Evolutionary conservation across 2,797 vertebrate genomes (phyloP).

Genomic region (Agapornis canus): DNA sequence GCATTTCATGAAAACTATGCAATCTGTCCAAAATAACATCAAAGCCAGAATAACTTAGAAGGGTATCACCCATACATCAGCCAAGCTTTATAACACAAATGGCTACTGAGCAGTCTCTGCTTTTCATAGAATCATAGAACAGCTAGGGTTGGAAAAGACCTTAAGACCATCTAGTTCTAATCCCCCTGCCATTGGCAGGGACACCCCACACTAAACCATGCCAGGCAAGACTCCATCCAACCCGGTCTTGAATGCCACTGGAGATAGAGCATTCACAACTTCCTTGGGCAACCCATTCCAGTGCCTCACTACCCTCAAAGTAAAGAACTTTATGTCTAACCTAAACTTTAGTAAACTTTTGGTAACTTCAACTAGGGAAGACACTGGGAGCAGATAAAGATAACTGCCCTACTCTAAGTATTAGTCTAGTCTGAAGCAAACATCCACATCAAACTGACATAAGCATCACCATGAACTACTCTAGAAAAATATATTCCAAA

Average conservation of each 20-base stretch:
- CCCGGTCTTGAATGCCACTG: neutral
- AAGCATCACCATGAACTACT: neutral
- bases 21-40: neutral
- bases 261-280: neutral
- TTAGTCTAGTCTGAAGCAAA: neutral
- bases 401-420: neutral
- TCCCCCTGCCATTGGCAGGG: neutral
- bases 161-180: neutral
- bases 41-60: neutral
- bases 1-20: neutral
- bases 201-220: neutral
- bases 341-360: neutral
- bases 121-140: neutral
- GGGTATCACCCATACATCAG: neutral
- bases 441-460: accelerated
- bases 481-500: neutral
- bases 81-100: neutral
- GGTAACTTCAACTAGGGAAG: neutral
- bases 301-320: neutral
- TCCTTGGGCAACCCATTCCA: neutral
- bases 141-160: neutral
- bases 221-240: neutral
- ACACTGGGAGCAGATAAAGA: neutral
- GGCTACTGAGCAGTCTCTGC: neutral
- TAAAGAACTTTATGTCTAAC: neutral